phyloP scores from a whole-genome alignment of 2,113 vertebrate species.

The Colinus virginianus region DNA sequence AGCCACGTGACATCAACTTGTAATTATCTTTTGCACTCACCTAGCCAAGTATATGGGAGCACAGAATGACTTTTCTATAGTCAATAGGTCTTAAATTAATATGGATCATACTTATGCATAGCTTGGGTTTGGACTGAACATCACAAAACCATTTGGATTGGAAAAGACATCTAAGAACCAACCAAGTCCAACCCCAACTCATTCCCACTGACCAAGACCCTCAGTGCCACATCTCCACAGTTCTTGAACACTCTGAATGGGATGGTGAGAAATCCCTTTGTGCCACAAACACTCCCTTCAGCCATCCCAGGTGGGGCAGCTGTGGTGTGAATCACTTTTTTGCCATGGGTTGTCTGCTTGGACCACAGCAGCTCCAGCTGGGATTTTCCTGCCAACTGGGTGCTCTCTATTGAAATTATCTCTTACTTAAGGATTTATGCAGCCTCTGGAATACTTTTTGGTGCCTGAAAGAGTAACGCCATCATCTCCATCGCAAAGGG shows the following conservation, averaged over 20 bases:
- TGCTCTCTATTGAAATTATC: background rate
- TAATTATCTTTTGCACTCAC: slow-evolving; percentile 59
- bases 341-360: too few relatives aligned
- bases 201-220: too few relatives aligned
- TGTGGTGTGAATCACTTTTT: background rate
- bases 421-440: background rate
- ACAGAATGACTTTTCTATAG: slow-evolving; percentile 29
- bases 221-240: too few relatives aligned
- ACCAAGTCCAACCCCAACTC: too few relatives aligned
- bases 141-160: too few relatives aligned
- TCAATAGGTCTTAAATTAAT: slow-evolving; percentile 41
- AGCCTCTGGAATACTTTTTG: background rate
- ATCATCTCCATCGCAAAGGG: background rate
- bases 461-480: fast-evolving
- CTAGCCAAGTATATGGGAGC: slow-evolving; percentile 12
- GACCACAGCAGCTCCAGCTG: background rate
- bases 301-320: background rate
- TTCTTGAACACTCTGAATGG: too few relatives aligned
- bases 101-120: background rate
- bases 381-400: fast-evolving
- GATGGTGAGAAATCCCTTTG: background rate
- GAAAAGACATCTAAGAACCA: too few relatives aligned
- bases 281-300: background rate
- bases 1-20: slow-evolving; percentile 66
- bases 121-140: background rate